Evolutionary conservation across 2,113 vertebrate species (phyloP).

Genomic region (Capreolus pygargus): DNA sequence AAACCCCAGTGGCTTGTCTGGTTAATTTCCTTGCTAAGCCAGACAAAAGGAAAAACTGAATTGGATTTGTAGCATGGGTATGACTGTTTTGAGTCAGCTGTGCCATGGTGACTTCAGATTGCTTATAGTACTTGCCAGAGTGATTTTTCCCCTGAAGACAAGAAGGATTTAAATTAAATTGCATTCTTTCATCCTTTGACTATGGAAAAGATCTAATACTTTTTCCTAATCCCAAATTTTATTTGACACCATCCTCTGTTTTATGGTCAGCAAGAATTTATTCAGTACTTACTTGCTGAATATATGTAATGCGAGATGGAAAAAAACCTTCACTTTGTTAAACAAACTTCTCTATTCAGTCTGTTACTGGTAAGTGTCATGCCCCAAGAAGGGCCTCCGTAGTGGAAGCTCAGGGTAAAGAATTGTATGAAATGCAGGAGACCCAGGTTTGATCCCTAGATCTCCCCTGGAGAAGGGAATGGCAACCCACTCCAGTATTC

Average conservation of each 20-base stretch:
- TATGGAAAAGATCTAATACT: neutral
- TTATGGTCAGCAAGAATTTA: neutral
- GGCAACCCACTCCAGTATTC: neutral
- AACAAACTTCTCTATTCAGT: neutral
- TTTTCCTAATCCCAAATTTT: constrained; percentile 18
- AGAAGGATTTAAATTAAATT: neutral
- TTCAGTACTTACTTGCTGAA: neutral
- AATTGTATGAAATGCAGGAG: neutral
- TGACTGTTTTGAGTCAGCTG: neutral
- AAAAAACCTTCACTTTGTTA: constrained; percentile 30
- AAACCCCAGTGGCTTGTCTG: constrained; percentile 31
- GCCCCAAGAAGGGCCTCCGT: neutral
- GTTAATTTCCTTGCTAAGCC: constrained; percentile 37
- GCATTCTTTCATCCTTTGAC: neutral
- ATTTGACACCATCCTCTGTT: neutral
- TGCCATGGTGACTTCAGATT: neutral
- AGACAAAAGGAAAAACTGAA: constrained; percentile 47
- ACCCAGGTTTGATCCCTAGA: neutral
- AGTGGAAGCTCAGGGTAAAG: neutral
- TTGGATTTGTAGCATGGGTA: neutral
- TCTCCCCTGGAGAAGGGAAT: neutral
- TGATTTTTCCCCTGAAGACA: neutral
- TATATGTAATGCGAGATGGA: neutral
- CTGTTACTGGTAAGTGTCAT: neutral
- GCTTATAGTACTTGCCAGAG: constrained; percentile 19